These are phyloP conservation scores for Cyphomyrmex costatus DNA, from an alignment of 1,140 invertebrate species.

Conservation along the genomic window DNA sequence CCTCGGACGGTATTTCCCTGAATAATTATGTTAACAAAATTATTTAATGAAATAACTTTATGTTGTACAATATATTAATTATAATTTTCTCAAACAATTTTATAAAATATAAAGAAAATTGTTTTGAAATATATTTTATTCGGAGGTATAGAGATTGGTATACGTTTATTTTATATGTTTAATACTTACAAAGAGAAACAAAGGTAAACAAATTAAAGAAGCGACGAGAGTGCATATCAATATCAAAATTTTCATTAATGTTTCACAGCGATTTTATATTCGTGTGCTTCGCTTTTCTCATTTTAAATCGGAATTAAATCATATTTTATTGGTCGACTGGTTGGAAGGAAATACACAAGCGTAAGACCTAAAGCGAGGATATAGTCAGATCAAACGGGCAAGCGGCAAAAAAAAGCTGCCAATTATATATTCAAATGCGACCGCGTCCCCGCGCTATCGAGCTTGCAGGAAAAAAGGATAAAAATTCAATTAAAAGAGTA, in stretches of 20 bases:
- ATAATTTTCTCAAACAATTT: not conserved
- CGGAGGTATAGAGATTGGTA: not conserved
- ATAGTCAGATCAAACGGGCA: not conserved
- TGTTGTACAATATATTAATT: not conserved
- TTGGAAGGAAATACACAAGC: constrained; percentile 18
- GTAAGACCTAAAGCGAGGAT: constrained; percentile 39
- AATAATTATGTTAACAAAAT: not conserved
- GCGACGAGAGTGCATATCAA: not conserved
- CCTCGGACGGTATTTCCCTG: not conserved
- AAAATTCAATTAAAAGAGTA: constrained; percentile 55
- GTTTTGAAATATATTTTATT: not conserved
- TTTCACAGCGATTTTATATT: constrained; percentile 22
- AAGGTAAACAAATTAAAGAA: constrained; percentile 51
- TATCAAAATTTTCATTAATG: constrained; percentile 56
- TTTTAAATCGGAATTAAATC: constrained; percentile 47
- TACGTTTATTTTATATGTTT: not conserved
- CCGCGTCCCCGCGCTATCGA: constrained; percentile 6
- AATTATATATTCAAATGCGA: constrained; percentile 63
- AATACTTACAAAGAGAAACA: constrained; percentile 17
- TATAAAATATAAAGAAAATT: not conserved
- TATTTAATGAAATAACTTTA: constrained; percentile 3
- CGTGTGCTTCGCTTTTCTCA: not conserved
- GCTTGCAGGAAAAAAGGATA: constrained; percentile 3
- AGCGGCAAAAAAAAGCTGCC: constrained; percentile 31
- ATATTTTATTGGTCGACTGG: constrained; percentile 3